phyloP scores from a whole-genome alignment of 2,113 vertebrate genomes.

The Psammodynastes pulverulentus region DNA sequence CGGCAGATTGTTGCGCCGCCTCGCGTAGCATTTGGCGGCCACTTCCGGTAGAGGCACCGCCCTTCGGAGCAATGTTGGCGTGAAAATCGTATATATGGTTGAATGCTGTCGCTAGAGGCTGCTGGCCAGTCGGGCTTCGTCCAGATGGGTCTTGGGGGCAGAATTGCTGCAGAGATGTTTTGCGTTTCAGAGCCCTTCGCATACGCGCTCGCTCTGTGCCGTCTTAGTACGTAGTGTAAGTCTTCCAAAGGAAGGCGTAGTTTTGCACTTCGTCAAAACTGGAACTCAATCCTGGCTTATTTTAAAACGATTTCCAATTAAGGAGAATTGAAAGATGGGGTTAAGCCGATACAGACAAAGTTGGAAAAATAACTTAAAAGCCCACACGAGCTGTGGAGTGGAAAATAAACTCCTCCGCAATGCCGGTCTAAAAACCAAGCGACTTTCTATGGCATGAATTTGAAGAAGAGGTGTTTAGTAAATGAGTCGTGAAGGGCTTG shows the following conservation, averaged over 20 bases:
- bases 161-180: background rate
- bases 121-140: background rate
- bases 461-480: background rate
- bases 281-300: background rate
- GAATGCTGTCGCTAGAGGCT: background rate
- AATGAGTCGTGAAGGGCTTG: background rate
- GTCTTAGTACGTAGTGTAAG: background rate
- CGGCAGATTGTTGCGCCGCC: background rate
- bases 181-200: background rate
- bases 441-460: background rate
- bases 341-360: background rate
- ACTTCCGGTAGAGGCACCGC: conserved; percentile 44
- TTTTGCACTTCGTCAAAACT: background rate
- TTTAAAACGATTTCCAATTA: background rate
- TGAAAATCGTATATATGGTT: too few relatives aligned
- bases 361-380: background rate
- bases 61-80: background rate
- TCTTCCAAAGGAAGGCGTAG: background rate
- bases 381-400: background rate
- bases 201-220: background rate
- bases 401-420: background rate
- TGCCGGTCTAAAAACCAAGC: background rate
- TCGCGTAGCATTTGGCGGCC: background rate
- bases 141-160: background rate
- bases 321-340: background rate